A percentile compares a stretch with the other conserved stretches of the same genome.
phyloP scores from a whole-genome alignment of 2,888 invertebrate species.

The Hyppa rectilinea region DNA sequence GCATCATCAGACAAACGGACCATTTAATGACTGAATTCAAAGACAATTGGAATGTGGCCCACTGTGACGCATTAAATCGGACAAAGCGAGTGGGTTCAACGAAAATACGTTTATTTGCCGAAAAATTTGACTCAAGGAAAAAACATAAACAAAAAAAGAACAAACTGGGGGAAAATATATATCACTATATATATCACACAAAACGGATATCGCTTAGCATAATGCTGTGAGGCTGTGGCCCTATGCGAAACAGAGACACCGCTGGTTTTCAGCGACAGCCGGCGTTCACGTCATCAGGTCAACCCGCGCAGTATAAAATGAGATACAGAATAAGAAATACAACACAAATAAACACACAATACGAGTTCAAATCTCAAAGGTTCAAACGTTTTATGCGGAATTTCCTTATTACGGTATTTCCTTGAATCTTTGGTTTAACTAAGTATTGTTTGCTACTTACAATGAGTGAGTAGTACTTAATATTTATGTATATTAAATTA shows the following conservation, averaged over 20 bases:
- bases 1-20: conserved; percentile 11
- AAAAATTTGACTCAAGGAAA: too few relatives aligned
- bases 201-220: too few relatives aligned
- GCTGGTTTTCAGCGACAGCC: background rate
- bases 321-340: too few relatives aligned
- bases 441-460: background rate
- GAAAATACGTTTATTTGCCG: too few relatives aligned
- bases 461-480: background rate
- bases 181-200: too few relatives aligned
- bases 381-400: background rate
- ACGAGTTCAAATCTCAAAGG: too few relatives aligned
- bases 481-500: background rate
- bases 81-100: too few relatives aligned
- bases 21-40: conserved; percentile 14
- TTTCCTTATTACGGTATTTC: conserved; percentile 25
- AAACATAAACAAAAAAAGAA: too few relatives aligned
- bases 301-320: background rate
- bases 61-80: conserved; percentile 4
- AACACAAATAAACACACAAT: too few relatives aligned
- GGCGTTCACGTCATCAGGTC: background rate
- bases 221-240: too few relatives aligned
- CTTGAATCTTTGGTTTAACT: conserved; percentile 6
- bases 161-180: too few relatives aligned
- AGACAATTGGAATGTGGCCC: conserved; percentile 33
- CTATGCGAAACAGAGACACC: background rate